Evolutionary conservation across 1,140 invertebrate genomes (phyloP), one percentile per base, ranked within the genome.

Genomic region (Metopolophium dirhodum): DNA sequence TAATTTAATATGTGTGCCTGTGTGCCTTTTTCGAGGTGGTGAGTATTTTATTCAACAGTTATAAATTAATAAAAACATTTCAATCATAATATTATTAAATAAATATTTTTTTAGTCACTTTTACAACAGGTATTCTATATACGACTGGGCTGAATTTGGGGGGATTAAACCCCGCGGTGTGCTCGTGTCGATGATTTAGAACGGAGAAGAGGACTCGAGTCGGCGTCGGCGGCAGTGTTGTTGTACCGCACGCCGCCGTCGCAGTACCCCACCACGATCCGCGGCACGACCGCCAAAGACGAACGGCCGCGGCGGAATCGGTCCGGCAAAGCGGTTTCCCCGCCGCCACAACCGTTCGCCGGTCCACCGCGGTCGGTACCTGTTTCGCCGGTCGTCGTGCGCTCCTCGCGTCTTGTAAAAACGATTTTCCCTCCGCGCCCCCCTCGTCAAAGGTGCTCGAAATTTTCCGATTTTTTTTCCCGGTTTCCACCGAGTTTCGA

Each of bases 291-390:
- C 88, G 49, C 49, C 51, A 57, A 89, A 57, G 88, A 89, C 87
- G 20, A 45, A 49, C 86, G 41, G 26, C 41, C 41, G 41, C 86
- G 86, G 47, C 49, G 49, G 87, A 89, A 89, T 89, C 88, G 49
- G 88, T 89, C 88, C 51, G 88, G 35, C 51, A 54, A 89, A 89
- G 51, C 51, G 88, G 88, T 89, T 89, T 89, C 88, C 35, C 88
- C 49, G 86, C 87, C 88, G 88, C 51, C 88, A 57, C 88, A 41
- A 41, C 88, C 49, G 88, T 89, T 89, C 14, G 88, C 49, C 88
- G 88, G 88, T 89, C 88, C 35, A 37, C 88, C 51, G 88, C 88
- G 49, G 51, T 89, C 51, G 49, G 88, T 89, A 49, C 86, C 83
- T 45, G 41, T 85, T 85, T 41, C 41, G 9, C 8, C 23, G 9